Conservation (phyloP, 1,140 invertebrate species). For the Thaumatotibia leucotreta region DNA sequence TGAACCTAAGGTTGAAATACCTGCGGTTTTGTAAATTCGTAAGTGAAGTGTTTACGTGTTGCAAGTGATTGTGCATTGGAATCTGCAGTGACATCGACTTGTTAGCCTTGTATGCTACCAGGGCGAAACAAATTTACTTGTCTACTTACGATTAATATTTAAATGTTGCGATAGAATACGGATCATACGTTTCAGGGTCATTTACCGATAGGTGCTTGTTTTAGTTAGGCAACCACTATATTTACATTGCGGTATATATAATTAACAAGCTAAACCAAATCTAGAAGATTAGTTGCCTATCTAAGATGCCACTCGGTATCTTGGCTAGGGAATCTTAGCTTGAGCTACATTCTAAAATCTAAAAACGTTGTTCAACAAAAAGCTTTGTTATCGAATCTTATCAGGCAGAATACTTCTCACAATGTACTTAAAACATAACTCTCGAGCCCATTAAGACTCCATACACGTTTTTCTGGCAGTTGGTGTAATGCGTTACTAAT, state of each 20-base stretch:
- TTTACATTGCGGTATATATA: not conserved
- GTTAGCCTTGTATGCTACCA: constrained; percentile 54
- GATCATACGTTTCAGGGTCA: constrained; percentile 41
- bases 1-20: not conserved
- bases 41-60: constrained; percentile 46
- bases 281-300: too few species aligned
- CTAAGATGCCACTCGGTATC: too few species aligned
- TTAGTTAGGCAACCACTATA: not conserved
- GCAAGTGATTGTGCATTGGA: constrained; percentile 41
- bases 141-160: constrained; percentile 38
- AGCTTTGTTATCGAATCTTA: constrained; percentile 5
- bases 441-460: not conserved
- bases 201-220: not conserved
- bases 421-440: not conserved
- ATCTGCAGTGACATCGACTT: constrained; percentile 43
- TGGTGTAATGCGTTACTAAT: constrained; percentile 41
- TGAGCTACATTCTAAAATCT: too few species aligned
- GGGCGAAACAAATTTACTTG: constrained; percentile 42
- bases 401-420: not conserved
- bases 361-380: not conserved
- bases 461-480: constrained; percentile 24
- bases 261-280: too few species aligned
- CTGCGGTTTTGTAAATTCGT: constrained; percentile 23
- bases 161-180: constrained; percentile 50
- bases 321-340: too few species aligned